These are phyloP conservation scores for Chesias legatella DNA, from an alignment of 2,888 invertebrate genomes.

Conservation along the genomic window DNA sequence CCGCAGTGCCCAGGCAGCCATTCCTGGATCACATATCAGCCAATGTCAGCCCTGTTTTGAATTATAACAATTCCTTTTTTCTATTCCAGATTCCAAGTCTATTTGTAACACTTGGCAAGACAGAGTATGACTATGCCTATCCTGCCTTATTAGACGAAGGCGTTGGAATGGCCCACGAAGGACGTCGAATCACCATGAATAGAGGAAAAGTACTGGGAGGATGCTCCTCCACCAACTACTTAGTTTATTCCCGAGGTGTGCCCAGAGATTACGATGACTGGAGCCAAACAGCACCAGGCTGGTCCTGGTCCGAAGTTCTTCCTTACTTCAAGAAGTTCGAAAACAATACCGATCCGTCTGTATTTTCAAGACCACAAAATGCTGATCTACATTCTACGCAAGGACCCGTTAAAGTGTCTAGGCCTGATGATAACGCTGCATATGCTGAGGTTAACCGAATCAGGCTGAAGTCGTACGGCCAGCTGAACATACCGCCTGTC, in stretches of 20 bases:
- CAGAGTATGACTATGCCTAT: constrained; percentile 50
- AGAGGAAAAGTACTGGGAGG: constrained; percentile 55
- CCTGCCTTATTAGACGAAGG: constrained; percentile 34
- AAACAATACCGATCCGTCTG: constrained; percentile 44
- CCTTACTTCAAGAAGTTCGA: constrained; percentile 52
- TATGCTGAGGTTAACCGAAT: constrained; percentile 38
- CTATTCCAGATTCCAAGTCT: constrained; percentile 48
- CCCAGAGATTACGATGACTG: constrained; percentile 50
- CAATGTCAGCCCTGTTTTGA: no score
- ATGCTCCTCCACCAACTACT: constrained; percentile 46
- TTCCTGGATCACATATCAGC: no score
- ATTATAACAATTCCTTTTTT: background rate
- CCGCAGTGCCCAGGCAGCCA: no score
- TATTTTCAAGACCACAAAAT: constrained; percentile 37
- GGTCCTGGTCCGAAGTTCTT: constrained; percentile 48
- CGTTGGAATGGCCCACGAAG: constrained; percentile 38
- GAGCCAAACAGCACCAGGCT: constrained; percentile 44
- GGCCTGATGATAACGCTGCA: constrained; percentile 35
- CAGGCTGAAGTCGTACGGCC: constrained; percentile 39
- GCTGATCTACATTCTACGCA: constrained; percentile 42
- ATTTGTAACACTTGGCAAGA: constrained; percentile 39
- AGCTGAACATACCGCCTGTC: constrained; percentile 47
- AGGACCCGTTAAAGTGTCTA: constrained; percentile 49
- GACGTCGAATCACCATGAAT: constrained; percentile 29
- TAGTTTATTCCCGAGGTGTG: constrained; percentile 48